Evolutionary conservation across 53 echinoderm and acorn worm genomes (phyloP), one percentile per base, ranked within the genome.

Genomic region (Echinarachnius parma): DNA sequence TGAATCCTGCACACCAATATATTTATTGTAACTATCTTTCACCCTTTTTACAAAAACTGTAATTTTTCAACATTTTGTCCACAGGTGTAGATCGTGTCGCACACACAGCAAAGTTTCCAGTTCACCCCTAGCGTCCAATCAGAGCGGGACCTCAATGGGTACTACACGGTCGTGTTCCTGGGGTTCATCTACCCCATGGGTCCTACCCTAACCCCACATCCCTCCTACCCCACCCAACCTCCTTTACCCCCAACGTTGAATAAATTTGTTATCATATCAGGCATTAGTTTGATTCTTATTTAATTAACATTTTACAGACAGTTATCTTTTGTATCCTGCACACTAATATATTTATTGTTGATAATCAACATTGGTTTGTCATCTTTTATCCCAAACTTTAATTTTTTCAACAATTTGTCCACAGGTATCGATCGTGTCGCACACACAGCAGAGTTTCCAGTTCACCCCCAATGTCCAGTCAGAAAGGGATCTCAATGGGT

Each of bases 381-480:
- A n/a, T n/a, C n/a, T n/a, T n/a, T n/a, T n/a, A n/a, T n/a, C n/a
- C n/a, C n/a, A n/a, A n/a, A n/a, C n/a, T n/a, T n/a, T n/a, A n/a
- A n/a, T n/a, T n/a, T n/a, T n/a, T n/a, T n/a, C n/a, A n/a, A n/a
- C n/a, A n/a, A n/a, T n/a, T n/a, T n/a, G n/a, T n/a, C n/a, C 33
- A 28, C 60, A 89, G 89, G 68, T 89, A 24, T 59, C 85, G 34
- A 81, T 89, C 10, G 46, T 85, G 4, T 25, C 69, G 1, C 27
- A 23, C 1, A 77, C 84, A 1, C 58, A 55, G 21, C 53, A 70
- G 26, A 67, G 10, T 4, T 68, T 84, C 20, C 30, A 14, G 11
- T 77, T 80, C 22, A 15, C 7, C 18, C 59, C 20, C 27, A 46
- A 61, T 7, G 39, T 19, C 2, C 10, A 29, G 26, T 55, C 55